Conservation (phyloP, 2,113 vertebrate species). For the Scophthalmus maximus region DNA sequence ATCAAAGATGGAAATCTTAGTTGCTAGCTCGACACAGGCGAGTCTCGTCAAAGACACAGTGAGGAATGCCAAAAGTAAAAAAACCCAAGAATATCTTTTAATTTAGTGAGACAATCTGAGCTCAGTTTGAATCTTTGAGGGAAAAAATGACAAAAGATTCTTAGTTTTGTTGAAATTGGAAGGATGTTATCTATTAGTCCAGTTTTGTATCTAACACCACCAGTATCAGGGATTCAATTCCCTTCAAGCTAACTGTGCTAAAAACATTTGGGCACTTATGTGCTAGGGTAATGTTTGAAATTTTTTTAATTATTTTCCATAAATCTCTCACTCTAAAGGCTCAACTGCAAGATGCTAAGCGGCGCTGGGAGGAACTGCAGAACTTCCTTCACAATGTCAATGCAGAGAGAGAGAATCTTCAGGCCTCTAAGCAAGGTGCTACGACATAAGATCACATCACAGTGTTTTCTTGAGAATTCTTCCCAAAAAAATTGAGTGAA, state of each 20-base stretch:
- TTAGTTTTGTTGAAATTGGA: background rate
- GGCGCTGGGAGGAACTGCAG: constrained; percentile 94
- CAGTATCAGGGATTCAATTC: background rate
- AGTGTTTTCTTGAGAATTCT: background rate
- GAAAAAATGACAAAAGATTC: background rate
- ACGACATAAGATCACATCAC: background rate
- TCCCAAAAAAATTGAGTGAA: background rate
- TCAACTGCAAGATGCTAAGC: constrained; percentile 93
- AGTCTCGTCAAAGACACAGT: constrained; percentile 5
- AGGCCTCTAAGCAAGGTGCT: constrained; percentile 88
- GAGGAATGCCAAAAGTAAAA: background rate
- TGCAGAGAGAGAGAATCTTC: constrained; percentile 88
- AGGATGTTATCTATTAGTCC: background rate
- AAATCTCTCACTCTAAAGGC: constrained; percentile 75
- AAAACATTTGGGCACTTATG: background rate
- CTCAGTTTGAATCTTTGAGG: background rate
- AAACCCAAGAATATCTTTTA: background rate
- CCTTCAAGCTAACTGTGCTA: background rate
- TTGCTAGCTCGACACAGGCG: constrained; percentile 1
- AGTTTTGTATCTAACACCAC: background rate
- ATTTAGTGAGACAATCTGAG: background rate
- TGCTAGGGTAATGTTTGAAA: background rate
- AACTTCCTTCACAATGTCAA: constrained; percentile 91
- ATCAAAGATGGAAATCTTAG: constrained; percentile 18
- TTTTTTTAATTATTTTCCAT: background rate